Evolutionary conservation across 2,888 invertebrate genomes (phyloP).

Genomic region (Zonitis immaculata): DNA sequence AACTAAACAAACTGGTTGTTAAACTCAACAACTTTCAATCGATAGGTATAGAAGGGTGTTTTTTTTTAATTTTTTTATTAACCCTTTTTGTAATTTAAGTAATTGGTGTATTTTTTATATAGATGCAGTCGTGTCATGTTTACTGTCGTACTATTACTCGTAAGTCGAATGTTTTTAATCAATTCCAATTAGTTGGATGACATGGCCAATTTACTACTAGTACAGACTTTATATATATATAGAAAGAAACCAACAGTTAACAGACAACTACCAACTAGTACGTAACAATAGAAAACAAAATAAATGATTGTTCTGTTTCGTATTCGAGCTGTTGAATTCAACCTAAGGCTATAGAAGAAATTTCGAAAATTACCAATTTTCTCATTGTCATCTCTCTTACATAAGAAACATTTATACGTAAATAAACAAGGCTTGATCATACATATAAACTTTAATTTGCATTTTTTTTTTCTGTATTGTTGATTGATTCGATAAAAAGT

Average conservation of each 20-base stretch:
- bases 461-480: too few species aligned
- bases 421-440: too few species aligned
- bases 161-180: slow-evolving; percentile 30
- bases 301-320: slow-evolving; percentile 13
- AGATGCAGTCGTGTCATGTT: slow-evolving; percentile 8
- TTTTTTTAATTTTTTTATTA: too few species aligned
- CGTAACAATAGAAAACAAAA: slow-evolving; percentile 31
- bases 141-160: slow-evolving; percentile 5
- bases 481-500: slow-evolving; percentile 1
- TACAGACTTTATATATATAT: slow-evolving; percentile 25
- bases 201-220: slow-evolving; percentile 32
- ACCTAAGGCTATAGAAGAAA: too few species aligned
- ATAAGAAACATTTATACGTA: too few species aligned
- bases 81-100: slow-evolving; percentile 13
- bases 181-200: slow-evolving; percentile 36
- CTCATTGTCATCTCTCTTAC: too few species aligned
- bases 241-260: slow-evolving; percentile 19
- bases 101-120: slow-evolving; percentile 18
- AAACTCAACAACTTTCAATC: too few species aligned
- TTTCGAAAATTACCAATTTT: too few species aligned
- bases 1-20: too few species aligned
- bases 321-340: too few species aligned
- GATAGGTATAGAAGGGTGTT: too few species aligned
- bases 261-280: slow-evolving; percentile 8
- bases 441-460: too few species aligned